Conservation (phyloP, 2,797 vertebrate genomes). For the Chelmon rostratus region DNA sequence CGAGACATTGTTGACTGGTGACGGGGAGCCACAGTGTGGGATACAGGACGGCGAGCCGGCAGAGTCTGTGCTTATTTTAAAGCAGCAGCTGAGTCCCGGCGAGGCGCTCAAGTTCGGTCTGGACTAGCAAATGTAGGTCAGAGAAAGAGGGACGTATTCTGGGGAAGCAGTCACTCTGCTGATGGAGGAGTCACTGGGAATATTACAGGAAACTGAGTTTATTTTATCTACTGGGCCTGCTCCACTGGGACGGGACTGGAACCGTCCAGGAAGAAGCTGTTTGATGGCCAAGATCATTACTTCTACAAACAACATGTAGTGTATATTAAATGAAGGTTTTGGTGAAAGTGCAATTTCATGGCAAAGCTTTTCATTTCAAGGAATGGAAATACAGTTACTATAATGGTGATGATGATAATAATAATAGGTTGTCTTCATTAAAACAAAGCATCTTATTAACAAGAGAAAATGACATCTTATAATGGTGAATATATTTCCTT, state of each 20-base stretch:
- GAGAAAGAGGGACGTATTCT: conserved; percentile 44
- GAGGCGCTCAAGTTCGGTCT: conserved; percentile 55
- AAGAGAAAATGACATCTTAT: neutral
- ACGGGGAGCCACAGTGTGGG: conserved; percentile 1
- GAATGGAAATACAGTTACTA: neutral
- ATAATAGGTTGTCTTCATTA: neutral
- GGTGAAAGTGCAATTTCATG: neutral
- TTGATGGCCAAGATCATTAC: conserved; percentile 1
- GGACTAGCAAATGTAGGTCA: conserved; percentile 79
- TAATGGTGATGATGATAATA: neutral
- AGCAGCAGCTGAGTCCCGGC: conserved; percentile 39
- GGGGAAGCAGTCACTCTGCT: conserved; percentile 20
- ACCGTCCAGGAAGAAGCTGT: conserved; percentile 18
- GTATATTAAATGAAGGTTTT: neutral
- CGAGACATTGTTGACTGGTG: conserved; percentile 1
- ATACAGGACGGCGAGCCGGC: conserved; percentile 47
- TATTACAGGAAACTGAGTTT: conserved; percentile 49
- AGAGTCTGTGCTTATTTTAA: conserved; percentile 67
- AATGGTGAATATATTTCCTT: neutral
- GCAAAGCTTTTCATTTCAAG: neutral
- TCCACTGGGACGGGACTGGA: conserved; percentile 49
- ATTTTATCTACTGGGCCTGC: conserved; percentile 45
- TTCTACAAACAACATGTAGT: neutral
- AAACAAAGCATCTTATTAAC: neutral
- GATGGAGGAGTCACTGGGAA: conserved; percentile 53